Evolutionary conservation across 30 jellyfish, hydroid and myxozoan species (phyloP), one percentile per base, ranked within the genome.

Genomic region (Cassiopea xamachana): DNA sequence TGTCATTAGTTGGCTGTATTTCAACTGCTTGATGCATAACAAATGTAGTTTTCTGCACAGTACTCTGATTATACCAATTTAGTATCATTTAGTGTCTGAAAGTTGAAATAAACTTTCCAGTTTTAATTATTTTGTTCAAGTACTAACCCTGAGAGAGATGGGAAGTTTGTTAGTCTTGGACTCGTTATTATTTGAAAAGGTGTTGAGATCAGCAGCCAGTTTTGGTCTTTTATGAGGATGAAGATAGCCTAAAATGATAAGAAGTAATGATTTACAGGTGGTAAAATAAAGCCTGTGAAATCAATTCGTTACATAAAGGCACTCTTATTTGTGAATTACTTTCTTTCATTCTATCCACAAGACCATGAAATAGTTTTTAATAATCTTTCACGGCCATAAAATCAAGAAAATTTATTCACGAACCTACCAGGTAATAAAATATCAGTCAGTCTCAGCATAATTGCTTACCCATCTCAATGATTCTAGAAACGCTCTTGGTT

Each of bases 71-170:
- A 27, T 27, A 27, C 39, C 39, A 27, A 27, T 27, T 27, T 27
- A 27, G 39, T 27, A 27, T 27, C 0, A 27, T 27, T 27, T 27
- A 27, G 39, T 27, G 39, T 27, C 39, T 27, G 39, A 27, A 27
- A 27, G 39, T 27, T 27, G 39, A 27, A 27, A 27, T 27, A 27
- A 27, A 27, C 39, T 27, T 27, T 27, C 39, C 39, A 27, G 39
- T 27, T 27, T 27, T 27, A 27, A 67, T 67, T 4, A 10, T 67
- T 67, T 67, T 4, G 48, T 2, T 12, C 17, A 27, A 73, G 27
- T 10, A 64, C 94, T 13, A 75, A 87, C 94, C 48, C 89, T 18
- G 89, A 18, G 69, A 87, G 69, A 6, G 84, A 45, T 61, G 94
- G 94, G 48, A 87, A 58, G 67, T 77, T 60, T 4, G 75, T 9